Evolutionary conservation across 2,888 invertebrate species (phyloP), one percentile per base, ranked within the genome.

Genomic region (Agrotis ipsilon): DNA sequence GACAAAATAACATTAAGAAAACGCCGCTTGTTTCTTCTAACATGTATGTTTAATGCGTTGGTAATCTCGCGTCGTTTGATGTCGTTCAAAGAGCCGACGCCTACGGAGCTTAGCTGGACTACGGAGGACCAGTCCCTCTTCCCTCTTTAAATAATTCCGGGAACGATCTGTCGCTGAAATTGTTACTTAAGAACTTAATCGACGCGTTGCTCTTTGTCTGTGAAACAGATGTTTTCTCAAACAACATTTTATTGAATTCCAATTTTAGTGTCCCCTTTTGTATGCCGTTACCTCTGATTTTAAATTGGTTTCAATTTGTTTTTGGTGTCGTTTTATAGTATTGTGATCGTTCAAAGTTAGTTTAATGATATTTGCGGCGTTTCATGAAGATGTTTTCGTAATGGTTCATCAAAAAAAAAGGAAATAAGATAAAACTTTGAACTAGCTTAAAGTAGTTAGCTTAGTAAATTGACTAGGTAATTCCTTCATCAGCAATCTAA

Each of bases 11-110:
- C 92, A 93, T 94, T 94, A 94, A 93, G 93, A 92, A 92, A 93
- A 90, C 90, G 88, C 78, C 87, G 89, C 88, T 92, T 91, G 90
- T 90, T 91, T 90, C 89, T 91, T 89, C 86, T 87, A 80, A 83
- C 91, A 92, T 93, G 93, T 94, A 93, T 94, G 94, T 94, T 94
- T 94, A 94, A 94, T 94, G 93, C 89, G 89, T 89, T 89, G 87
- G 87, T 91, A 92, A 91, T 92, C 91, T 90, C 71, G 80, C 90
- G 89, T 92, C 92, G 90, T 94, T 95, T 95, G 94, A 95, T 94
- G 93, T 94, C 84, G 82, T 80, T 90, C 89, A 90, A 91, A 92
- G 90, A 83, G 77, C 78, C 86, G 86, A 87, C 92, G 90, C 91
- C 92, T 92, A 80, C 74, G 76, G 89, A 90, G 90, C 92, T 93